These are phyloP conservation scores for Eutrigla gurnardus DNA, from an alignment of 2,797 vertebrate genomes.

Conservation along the genomic window DNA sequence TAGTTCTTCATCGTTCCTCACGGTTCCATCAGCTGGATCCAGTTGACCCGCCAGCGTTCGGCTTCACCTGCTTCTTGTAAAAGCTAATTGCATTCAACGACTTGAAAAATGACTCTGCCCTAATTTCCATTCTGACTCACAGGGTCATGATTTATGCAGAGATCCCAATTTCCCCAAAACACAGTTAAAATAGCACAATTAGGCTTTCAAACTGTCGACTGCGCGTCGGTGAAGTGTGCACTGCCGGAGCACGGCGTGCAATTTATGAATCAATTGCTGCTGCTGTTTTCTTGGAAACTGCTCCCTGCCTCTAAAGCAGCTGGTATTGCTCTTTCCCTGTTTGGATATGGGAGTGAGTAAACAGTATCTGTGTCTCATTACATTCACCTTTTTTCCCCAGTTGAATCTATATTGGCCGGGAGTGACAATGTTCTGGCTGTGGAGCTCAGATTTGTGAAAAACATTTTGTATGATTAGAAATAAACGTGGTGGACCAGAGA, in stretches of 20 bases:
- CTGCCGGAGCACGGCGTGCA: conserved; percentile 7
- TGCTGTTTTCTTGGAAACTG: conserved; percentile 27
- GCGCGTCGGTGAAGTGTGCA: conserved; percentile 1
- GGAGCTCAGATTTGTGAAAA: neutral
- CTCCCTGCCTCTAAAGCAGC: conserved; percentile 15
- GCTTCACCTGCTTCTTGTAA: conserved; percentile 23
- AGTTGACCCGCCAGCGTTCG: conserved; percentile 24
- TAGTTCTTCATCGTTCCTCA: conserved; percentile 4
- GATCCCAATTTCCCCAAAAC: conserved; percentile 42
- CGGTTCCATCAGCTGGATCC: conserved; percentile 4
- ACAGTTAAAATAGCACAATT: conserved; percentile 50
- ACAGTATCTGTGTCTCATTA: conserved; percentile 20
- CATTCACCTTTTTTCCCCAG: conserved; percentile 6
- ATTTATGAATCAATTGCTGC: conserved; percentile 25
- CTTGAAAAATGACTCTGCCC: conserved; percentile 17
- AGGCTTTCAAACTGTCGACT: conserved; percentile 32
- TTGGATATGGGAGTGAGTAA: conserved; percentile 20
- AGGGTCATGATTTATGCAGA: conserved; percentile 56
- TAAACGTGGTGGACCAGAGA: neutral
- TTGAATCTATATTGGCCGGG: neutral
- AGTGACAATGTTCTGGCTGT: neutral
- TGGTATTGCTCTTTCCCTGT: conserved; percentile 27
- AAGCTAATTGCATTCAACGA: conserved; percentile 40
- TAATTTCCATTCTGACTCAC: conserved; percentile 52
- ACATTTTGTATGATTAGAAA: neutral